phyloP scores from a whole-genome alignment of 2,888 invertebrate genomes.

The Microdon myrmicae region DNA sequence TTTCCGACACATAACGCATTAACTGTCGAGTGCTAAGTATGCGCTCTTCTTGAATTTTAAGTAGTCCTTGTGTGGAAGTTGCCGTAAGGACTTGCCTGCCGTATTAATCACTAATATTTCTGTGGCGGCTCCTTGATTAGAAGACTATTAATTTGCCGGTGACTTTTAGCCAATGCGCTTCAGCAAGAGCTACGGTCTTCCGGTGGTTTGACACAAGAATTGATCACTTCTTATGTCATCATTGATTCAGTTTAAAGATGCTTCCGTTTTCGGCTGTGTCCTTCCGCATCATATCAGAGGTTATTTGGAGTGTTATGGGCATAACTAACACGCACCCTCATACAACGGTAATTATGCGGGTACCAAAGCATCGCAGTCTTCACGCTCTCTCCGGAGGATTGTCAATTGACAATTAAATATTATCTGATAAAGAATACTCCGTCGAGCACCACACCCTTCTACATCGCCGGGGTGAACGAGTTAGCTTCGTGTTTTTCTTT shows the following conservation, averaged over 20 bases:
- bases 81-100: conserved; percentile 13
- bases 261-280: conserved; percentile 22
- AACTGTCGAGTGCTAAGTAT: too few species aligned
- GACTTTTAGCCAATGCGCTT: too few species aligned
- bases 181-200: neutral
- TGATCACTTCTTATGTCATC: conserved; percentile 18
- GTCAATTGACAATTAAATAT: conserved; percentile 38
- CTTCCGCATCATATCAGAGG: neutral
- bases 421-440: conserved; percentile 34
- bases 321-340: conserved; percentile 34
- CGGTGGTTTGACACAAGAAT: conserved; percentile 9
- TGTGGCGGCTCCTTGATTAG: conserved; percentile 54
- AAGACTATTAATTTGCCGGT: conserved; percentile 61
- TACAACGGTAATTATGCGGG: conserved; percentile 42
- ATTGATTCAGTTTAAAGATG: conserved; percentile 2
- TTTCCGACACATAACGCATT: conserved; percentile 51
- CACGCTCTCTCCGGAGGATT: conserved; percentile 24
- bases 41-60: conserved; percentile 46
- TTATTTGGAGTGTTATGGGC: conserved; percentile 30
- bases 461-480: conserved; percentile 23
- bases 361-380: conserved; percentile 24
- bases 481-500: conserved; percentile 23
- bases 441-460: conserved; percentile 18
- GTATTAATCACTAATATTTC: too few species aligned
- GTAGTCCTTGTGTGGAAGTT: conserved; percentile 1